Base-by-base conservation (phyloP, 2,113 vertebrate genomes). In the Anseranas semipalmata region DNA sequence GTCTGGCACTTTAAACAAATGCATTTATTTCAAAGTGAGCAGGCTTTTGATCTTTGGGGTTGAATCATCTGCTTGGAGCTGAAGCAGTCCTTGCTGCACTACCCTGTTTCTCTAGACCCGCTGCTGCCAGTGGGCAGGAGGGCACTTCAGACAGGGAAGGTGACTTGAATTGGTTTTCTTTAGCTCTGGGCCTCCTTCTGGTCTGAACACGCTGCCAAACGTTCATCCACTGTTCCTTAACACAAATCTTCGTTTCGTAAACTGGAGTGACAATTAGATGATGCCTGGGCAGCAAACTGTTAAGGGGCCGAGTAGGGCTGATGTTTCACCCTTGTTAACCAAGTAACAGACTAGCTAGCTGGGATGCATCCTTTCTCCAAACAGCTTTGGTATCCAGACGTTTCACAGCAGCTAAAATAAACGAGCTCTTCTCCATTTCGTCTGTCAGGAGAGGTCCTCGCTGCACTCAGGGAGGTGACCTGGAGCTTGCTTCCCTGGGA, bases 181-280 rank as follows among this genome's bases (percentile, higher is more conserved):
- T 78, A 74, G 37, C 45, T 89, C 66, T 87, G 28, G 41, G 84
- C 39, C 39, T 92, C 39, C 81, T 85, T 79, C 66, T 87, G 37
- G 50, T 75, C 46, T n/a, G 32, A 62, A 78, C 56, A 12, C 2
- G 21, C 35, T 92, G 52, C 67, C 85, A 88, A 62, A 91, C 89
- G 59, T 76, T 89, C 12, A 78, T 87, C 63, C 79, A 39, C 63
- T 87, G 59, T 76, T 89, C 59, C 68, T 92, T 87, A 83, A 94
- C 6, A 11, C 28, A 35, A 25, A 80, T 81, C 73, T 96, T 89
- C n/a, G 80, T 52, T 71, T 94, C 14, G 0, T 89, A 93, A 95
- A 85, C 84, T 74, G 85, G 79, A 89, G 87, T 93, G 90, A 91
- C 93, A 93, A 68, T 96, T 89, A 89, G 89, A 60, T 95, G 89